phyloP scores from a whole-genome alignment of 1,140 invertebrate species.

The Drosophila leontia region DNA sequence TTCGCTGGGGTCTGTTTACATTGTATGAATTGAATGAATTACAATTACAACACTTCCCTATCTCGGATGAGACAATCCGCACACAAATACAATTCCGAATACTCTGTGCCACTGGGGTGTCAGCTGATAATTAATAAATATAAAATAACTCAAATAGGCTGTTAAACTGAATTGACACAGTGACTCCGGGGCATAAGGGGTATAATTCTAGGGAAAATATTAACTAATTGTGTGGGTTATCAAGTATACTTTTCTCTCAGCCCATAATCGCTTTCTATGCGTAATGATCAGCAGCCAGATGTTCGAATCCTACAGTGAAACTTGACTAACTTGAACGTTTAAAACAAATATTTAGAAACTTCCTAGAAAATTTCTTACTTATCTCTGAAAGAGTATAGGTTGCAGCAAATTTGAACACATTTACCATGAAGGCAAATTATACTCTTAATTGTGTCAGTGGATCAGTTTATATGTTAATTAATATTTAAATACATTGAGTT shows the following conservation, averaged over 20 bases:
- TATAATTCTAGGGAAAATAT: conserved; percentile 23
- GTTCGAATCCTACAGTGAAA: conserved; percentile 12
- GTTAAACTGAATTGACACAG: conserved; percentile 79
- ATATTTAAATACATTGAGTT: conserved; percentile 1
- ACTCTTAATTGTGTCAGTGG: conserved; percentile 10
- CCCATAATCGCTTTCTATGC: background rate
- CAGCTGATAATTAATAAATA: conserved; percentile 63
- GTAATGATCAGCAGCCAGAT: conserved; percentile 19
- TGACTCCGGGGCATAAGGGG: conserved; percentile 13
- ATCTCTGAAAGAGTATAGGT: background rate
- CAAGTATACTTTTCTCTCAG: conserved; percentile 4
- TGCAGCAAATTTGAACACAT: background rate
- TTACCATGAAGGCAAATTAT: background rate
- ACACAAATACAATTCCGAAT: conserved; percentile 1
- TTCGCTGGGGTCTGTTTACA: conserved; percentile 25
- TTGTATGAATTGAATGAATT: conserved; percentile 36
- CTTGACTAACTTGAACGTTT: background rate
- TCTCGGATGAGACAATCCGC: conserved; percentile 5
- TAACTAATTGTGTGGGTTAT: conserved; percentile 18
- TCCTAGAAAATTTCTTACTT: background rate
- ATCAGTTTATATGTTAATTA: background rate
- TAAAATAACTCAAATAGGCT: conserved; percentile 56
- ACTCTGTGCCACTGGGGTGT: background rate
- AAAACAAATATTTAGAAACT: background rate
- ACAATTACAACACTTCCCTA: conserved; percentile 23